A percentile compares a stretch with the other conserved stretches of the same genome.
Evolutionary conservation across 2,888 invertebrate species (phyloP).

Genomic region (Drosophila anomelani): DNA sequence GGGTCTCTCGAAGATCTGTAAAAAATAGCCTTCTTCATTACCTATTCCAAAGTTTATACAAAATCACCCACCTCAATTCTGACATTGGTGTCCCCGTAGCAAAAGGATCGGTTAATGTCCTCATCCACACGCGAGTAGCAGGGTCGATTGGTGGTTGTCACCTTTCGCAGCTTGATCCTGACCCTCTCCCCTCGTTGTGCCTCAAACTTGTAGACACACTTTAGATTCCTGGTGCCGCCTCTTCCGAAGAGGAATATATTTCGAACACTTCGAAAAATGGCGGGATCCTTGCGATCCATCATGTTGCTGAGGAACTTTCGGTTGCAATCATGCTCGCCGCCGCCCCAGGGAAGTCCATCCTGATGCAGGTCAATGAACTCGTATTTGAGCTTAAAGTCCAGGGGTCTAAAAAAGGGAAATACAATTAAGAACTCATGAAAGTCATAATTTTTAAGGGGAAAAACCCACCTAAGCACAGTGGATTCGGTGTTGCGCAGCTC

Average conservation of each 20-base stretch:
- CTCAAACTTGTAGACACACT: slow-evolving; percentile 95
- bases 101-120: slow-evolving; percentile 89
- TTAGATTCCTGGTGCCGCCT: slow-evolving; percentile 92
- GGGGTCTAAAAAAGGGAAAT: slow-evolving; percentile 86
- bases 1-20: slow-evolving; percentile 90
- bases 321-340: slow-evolving; percentile 88
- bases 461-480: slow-evolving; percentile 91
- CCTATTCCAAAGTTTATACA: background rate
- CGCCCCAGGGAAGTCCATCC: slow-evolving; percentile 92
- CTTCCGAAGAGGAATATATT: slow-evolving; percentile 94
- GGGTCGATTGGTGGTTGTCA: slow-evolving; percentile 87
- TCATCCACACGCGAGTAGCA: slow-evolving; percentile 85
- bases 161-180: slow-evolving; percentile 90
- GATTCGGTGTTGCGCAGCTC: slow-evolving; percentile 92
- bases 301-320: slow-evolving; percentile 89
- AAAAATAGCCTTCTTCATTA: background rate
- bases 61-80: slow-evolving; percentile 86
- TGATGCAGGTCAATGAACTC: slow-evolving; percentile 95
- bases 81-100: slow-evolving; percentile 89
- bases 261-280: slow-evolving; percentile 91
- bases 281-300: slow-evolving; percentile 87
- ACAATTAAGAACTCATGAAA: background rate
- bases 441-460: too few relatives aligned
- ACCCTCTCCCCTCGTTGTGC: slow-evolving; percentile 93
- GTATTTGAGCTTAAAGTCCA: slow-evolving; percentile 93